Conservation (phyloP, 2,888 invertebrate species). For the Tineola bisselliella region DNA sequence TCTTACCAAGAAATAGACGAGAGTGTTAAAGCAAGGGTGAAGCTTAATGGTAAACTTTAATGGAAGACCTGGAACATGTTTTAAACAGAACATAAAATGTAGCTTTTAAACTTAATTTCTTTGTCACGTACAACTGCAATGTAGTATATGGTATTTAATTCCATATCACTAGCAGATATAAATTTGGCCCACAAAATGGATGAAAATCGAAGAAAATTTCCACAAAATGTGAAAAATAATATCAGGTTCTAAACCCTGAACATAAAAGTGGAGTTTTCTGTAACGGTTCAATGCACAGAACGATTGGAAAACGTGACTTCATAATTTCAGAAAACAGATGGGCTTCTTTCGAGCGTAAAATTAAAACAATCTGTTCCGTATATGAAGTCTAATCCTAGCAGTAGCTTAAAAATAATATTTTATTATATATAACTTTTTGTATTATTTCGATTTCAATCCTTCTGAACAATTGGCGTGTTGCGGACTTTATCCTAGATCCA, state of each 20-base stretch:
- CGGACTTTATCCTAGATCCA: neutral
- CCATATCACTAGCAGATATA: neutral
- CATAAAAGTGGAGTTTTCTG: slow-evolving; percentile 19
- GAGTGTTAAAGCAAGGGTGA: neutral
- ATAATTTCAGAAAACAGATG: slow-evolving; percentile 23
- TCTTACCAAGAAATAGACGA: neutral
- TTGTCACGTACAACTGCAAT: neutral
- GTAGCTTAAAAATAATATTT: neutral
- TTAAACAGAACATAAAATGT: slow-evolving; percentile 3
- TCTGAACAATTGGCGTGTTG: neutral
- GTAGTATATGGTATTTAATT: neutral
- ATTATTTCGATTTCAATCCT: neutral
- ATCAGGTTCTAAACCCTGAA: neutral
- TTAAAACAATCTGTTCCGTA: slow-evolving; percentile 13
- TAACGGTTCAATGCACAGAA: slow-evolving; percentile 23
- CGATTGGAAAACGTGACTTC: slow-evolving; percentile 21
- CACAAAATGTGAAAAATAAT: neutral
- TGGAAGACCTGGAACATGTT: slow-evolving; percentile 6
- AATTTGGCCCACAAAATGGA: neutral
- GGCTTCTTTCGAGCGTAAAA: slow-evolving; percentile 19
- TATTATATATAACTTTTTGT: neutral
- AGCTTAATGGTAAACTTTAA: slow-evolving; percentile 1
- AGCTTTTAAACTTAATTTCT: slow-evolving; percentile 6
- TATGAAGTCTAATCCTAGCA: neutral
- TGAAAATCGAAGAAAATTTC: neutral